Percentiles rank a stretch among this genome's conserved stretches.
Evolutionary conservation across 2,113 vertebrate species (phyloP).

Genomic region (Antigone vipio): DNA sequence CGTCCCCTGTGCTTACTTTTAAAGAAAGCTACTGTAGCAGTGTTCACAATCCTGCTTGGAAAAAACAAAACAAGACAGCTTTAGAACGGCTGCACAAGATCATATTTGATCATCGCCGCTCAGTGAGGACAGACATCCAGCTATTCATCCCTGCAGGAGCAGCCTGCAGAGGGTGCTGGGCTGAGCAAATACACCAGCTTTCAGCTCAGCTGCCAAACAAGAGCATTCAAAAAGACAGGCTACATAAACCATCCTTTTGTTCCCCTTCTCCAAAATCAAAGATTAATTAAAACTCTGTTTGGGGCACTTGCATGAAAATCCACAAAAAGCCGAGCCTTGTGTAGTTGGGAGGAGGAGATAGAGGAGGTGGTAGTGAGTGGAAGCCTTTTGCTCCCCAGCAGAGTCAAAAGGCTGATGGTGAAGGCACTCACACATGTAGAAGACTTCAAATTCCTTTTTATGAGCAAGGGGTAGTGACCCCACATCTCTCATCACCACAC

Average conservation of each 20-base stretch:
- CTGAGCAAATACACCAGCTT: not conserved
- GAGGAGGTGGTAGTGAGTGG: not conserved
- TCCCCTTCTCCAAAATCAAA: not conserved
- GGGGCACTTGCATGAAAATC: not conserved
- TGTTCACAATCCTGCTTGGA: not conserved
- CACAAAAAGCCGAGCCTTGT: not conserved
- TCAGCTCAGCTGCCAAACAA: conserved; percentile 10
- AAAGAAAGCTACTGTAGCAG: not conserved
- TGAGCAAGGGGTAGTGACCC: not conserved
- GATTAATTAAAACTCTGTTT: not conserved
- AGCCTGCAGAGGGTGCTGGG: not conserved
- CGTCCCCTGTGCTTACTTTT: not conserved
- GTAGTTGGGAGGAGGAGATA: not conserved
- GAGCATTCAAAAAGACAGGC: not conserved
- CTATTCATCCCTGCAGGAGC: not conserved
- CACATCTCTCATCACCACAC: fast-evolving
- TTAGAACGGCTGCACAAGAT: not conserved
- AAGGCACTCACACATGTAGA: not conserved
- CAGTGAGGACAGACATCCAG: not conserved
- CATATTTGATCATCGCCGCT: not conserved
- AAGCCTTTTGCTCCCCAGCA: not conserved
- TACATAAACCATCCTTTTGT: not conserved
- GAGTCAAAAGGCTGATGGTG: not conserved
- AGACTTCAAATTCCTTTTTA: not conserved
- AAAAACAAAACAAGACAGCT: conserved; percentile 16